Evolutionary conservation across 37 sponge, comb jelly and placozoan species (phyloP).

Genomic region (Chondrosia reniformis): DNA sequence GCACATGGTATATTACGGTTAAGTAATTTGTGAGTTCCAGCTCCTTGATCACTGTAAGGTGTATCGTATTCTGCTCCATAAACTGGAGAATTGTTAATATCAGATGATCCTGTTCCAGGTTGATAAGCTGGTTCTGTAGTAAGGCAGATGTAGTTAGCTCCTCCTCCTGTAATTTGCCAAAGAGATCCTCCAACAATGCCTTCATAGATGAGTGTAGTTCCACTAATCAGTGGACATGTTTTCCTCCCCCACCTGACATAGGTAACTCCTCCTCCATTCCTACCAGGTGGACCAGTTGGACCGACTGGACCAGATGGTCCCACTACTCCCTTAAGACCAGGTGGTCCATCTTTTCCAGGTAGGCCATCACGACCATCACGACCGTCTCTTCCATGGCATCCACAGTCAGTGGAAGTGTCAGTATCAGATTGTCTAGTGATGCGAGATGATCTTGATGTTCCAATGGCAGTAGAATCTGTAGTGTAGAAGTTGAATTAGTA

Average conservation of each 20-base stretch:
- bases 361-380: too few relatives aligned
- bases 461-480: too few relatives aligned
- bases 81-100: background rate
- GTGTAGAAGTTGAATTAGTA: too few relatives aligned
- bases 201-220: constrained; percentile 30
- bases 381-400: too few relatives aligned
- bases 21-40: background rate
- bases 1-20: constrained; percentile 26
- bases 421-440: too few relatives aligned
- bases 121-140: constrained; percentile 18
- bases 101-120: background rate
- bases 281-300: background rate
- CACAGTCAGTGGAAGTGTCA: too few relatives aligned
- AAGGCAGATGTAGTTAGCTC: constrained; percentile 47
- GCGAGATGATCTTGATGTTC: too few relatives aligned
- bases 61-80: constrained; percentile 38
- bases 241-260: constrained; percentile 26
- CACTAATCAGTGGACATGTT: constrained; percentile 25
- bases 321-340: too few relatives aligned
- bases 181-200: background rate
- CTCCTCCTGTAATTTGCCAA: constrained; percentile 31
- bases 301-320: too few relatives aligned
- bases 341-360: too few relatives aligned
- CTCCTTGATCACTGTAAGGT: background rate
- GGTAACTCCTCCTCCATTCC: background rate